A percentile compares a stretch with the other conserved stretches of the same genome.
These are phyloP conservation scores for Drosophila koepferae DNA, from an alignment of 2,888 invertebrate species.

Conservation along the genomic window DNA sequence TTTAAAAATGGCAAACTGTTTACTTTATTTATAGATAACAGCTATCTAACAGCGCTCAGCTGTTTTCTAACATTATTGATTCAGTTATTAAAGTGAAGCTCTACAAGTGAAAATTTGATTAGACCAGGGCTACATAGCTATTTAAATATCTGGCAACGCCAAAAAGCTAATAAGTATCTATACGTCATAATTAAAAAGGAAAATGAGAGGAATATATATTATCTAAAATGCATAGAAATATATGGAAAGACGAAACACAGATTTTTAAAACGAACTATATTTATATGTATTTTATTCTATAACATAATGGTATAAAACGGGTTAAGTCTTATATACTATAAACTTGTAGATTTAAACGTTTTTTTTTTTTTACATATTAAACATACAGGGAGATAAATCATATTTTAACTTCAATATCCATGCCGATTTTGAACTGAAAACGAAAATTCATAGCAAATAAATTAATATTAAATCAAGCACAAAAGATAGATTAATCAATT, in stretches of 20 bases:
- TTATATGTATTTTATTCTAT: constrained; percentile 55
- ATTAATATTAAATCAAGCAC: constrained; percentile 37
- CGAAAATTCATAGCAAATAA: constrained; percentile 49
- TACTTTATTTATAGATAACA: background rate
- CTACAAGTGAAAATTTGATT: constrained; percentile 20
- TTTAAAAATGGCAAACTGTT: background rate
- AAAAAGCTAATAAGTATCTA: background rate
- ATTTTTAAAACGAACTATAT: constrained; percentile 33
- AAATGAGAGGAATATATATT: background rate
- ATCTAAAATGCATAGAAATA: background rate
- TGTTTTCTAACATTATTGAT: constrained; percentile 11
- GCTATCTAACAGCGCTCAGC: constrained; percentile 6
- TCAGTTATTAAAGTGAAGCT: constrained; percentile 6
- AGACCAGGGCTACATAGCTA: background rate
- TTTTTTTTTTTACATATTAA: constrained; percentile 58
- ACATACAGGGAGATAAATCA: constrained; percentile 52
- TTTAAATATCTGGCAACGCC: constrained; percentile 11
- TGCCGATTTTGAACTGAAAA: constrained; percentile 80
- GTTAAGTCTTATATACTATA: constrained; percentile 47
- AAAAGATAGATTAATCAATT: constrained; percentile 18
- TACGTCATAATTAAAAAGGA: constrained; percentile 2
- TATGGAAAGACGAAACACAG: background rate
- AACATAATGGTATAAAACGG: constrained; percentile 59
- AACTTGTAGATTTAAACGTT: constrained; percentile 39
- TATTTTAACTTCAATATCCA: constrained; percentile 82